A percentile compares a stretch with the other conserved stretches of the same genome.
Conservation (phyloP, 2,797 vertebrate species). For the Merluccius polli region DNA sequence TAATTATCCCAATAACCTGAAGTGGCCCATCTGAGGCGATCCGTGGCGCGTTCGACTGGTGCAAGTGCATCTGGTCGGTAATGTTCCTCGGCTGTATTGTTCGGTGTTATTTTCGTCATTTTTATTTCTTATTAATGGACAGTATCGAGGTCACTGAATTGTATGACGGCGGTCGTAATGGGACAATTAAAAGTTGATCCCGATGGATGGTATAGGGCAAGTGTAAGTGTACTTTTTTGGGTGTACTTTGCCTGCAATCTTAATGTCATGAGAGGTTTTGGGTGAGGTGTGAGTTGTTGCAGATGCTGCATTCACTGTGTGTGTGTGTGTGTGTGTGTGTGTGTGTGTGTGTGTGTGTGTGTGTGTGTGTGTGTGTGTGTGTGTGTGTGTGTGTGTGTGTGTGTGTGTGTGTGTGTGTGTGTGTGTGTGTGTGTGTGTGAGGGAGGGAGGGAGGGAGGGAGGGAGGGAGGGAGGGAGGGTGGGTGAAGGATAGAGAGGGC, state of each 20-base stretch:
- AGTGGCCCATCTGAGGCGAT: constrained; percentile 39
- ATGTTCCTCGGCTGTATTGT: not conserved
- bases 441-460: constrained; percentile 48
- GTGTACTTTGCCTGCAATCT: not conserved
- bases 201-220: too few species aligned
- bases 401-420: constrained; percentile 9
- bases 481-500: not conserved
- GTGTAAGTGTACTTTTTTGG: not conserved
- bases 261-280: not conserved
- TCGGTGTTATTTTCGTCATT: constrained; percentile 6
- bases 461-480: not conserved
- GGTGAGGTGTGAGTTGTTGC: not conserved
- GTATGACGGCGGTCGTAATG: too few species aligned
- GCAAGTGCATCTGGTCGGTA: not conserved
- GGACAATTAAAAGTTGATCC: too few species aligned
- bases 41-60: not conserved
- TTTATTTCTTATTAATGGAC: constrained; percentile 4
- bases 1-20: constrained; percentile 58
- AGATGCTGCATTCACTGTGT: constrained; percentile 3
- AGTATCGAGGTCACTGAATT: constrained; percentile 19
- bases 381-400: not conserved
- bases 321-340: not conserved
- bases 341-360: constrained; percentile 10
- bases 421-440: constrained; percentile 28
- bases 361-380: constrained; percentile 25